Base-by-base conservation (phyloP, 1,140 invertebrate genomes). In the Pollicipes pollicipes region DNA sequence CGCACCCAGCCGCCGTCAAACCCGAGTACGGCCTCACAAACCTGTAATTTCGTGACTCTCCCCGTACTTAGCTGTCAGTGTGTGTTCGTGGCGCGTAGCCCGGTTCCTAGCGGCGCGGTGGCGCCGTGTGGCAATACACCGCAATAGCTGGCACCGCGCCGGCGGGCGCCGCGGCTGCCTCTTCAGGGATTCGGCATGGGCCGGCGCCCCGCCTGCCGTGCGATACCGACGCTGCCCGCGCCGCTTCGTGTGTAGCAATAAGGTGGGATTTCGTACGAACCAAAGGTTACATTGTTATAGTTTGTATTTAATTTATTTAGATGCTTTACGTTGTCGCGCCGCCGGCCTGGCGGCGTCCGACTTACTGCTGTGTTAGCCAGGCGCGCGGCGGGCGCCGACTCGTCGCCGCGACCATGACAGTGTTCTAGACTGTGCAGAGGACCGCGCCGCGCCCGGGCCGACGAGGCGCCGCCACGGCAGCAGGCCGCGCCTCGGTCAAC, bases 251-350 rank as follows among this genome's bases (percentile, higher is more conserved):
- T 58, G 45, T 58, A 58, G 45, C 45, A 58, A 58, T 58, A 58
- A 58, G 45, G 45, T 58, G 45, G 45, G 45, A 58, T 58, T 58
- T 58, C 45, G 45, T 58, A 58, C 45, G 45, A 58, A 58, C 45
- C 45, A 58, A 58, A 58, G 45, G 45, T 58, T 58, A 58, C 24
- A 58, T 58, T 58, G 45, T 58, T 58, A 58, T 58, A 58, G 45
- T 58, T 58, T 58, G 45, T 58, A 58, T 58, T 58, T 58, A 58
- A 58, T 58, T 58, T 58, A 58, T 58, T 58, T 58, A 58, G 45
- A 58, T 58, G 45, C 45, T 58, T 58, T 58, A 58, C 45, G 45
- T 58, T 58, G 45, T 58, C 45, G 45, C 21, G 45, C 45, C 13
- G 21, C 2, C 17, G 45, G 45, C 8, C 45, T 21, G 45, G 13